Evolutionary conservation across 2,888 invertebrate genomes (phyloP), one percentile per base, ranked within the genome.

Genomic region (Bellardia pandia): DNA sequence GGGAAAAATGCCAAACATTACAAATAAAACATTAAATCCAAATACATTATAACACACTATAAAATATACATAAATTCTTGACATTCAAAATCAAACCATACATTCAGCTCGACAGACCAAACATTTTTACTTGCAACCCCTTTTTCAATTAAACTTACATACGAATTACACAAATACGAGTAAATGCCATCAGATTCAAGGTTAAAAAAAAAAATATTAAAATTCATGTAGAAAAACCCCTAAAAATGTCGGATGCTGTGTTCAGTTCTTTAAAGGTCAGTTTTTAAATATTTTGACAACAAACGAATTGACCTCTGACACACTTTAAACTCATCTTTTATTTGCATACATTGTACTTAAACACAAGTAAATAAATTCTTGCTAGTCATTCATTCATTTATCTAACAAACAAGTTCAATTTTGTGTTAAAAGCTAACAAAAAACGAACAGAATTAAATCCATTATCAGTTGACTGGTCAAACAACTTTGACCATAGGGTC

Each of bases 241-340:
- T 64, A 64, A 74, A 78, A 76, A 48, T 13, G 11, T 16, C 16
- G 84, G 87, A 87, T 87, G 87, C 87, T 87, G 87, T 56, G 53
- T 64, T 16, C 74, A 64, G n/a, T 16, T 56, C 68, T 66, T 48
- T 16, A 76, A 76, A 77, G 80, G 84, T 84, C 86, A 84, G 64
- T 58, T 30, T 33, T 72, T 66, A 58, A 76, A 84, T 81, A 69
- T 84, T 84, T 85, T 87, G 78, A 85, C 85, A 82, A 51, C 62
- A 48, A 81, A 66, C 78, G 53, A 37, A 62, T 78, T 87, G 85
- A 87, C 87, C 87, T 81, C 62, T 87, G 83, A 87, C 87, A 85
- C 81, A 68, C 69, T 81, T 81, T 30, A 74, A 23, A 45, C 40
- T 77, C 13, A 64, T 68, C 45, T 68, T 23, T 64, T 60, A 42